Conservation (phyloP, 2,797 vertebrate genomes). For the Chelmon rostratus region DNA sequence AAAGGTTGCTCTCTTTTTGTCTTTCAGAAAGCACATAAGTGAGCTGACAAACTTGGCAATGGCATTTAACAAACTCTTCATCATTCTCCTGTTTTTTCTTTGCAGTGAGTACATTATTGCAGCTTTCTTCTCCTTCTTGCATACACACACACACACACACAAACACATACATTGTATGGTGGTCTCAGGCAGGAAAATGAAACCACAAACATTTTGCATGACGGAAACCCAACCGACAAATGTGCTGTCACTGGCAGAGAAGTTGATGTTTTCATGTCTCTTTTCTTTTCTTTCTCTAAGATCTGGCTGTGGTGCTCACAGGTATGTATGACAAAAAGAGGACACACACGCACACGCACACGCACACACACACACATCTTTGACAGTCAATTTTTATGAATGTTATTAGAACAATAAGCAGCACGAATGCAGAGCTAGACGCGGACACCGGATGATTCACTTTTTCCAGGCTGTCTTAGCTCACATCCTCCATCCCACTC, state of each 20-base stretch:
- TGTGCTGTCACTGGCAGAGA: background rate
- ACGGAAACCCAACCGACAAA: slow-evolving; percentile 50
- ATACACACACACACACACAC: background rate
- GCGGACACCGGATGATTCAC: slow-evolving; percentile 3
- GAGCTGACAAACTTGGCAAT: slow-evolving; percentile 52
- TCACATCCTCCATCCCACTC: slow-evolving; percentile 40
- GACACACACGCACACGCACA: background rate
- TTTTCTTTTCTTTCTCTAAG: slow-evolving; percentile 50
- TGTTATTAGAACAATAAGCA: background rate
- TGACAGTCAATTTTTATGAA: accelerated
- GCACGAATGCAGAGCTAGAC: background rate
- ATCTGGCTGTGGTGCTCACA: slow-evolving; percentile 13
- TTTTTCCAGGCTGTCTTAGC: slow-evolving; percentile 41
- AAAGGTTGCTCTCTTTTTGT: slow-evolving; percentile 20
- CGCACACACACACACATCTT: background rate
- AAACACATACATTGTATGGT: background rate
- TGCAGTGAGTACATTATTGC: slow-evolving; percentile 69
- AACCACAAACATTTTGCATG: slow-evolving; percentile 52
- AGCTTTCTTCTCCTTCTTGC: background rate
- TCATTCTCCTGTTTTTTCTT: slow-evolving; percentile 43
- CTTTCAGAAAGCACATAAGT: slow-evolving; percentile 45
- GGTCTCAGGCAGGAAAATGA: slow-evolving; percentile 72
- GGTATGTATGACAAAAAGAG: slow-evolving; percentile 49
- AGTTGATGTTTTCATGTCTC: background rate
- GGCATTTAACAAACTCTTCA: slow-evolving; percentile 43